Evolutionary conservation across 2,797 vertebrate species (phyloP), one percentile per base, ranked within the genome.

Genomic region (Etheostoma perlongum): DNA sequence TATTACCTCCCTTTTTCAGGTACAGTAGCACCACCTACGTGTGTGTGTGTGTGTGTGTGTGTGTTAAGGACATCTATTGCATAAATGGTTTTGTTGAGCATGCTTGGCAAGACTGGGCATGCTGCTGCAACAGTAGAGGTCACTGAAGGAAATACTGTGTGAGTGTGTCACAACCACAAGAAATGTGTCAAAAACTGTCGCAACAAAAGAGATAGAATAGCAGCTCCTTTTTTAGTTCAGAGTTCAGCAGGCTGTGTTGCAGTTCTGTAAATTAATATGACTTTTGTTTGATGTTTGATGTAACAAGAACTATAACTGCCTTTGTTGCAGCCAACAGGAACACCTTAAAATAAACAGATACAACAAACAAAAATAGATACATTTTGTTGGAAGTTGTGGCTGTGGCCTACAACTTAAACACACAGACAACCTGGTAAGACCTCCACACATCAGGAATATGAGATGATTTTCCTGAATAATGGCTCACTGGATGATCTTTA

Each of bases 71-170:
- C 2, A 2, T 10, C 14, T 71, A 15, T 59, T 62, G 77, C 79
- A 51, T 65, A 15, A 78, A 52, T 53, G 16, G 12, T 53, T 77
- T 67, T 48, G 19, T 62, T 54, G 53, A 52, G 58, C 25, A 70
- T 79, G 52, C 48, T 63, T 23, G 65, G 70, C 86, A 84, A 79
- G 91, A 74, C 74, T 13, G 52, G 55, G 42, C 88, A 85, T 18
- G 86, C 64, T 68, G 58, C 67, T 76, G 62, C 54, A 47, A 40
- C 25, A 40, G n/a, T 16, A n/a, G 40, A 57, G 4, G n/a, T 36
- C 23, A 10, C 12, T 70, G 13, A 19, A 21, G 16, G n/a, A 60
- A 51, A 64, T 4, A n/a, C 5, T 16, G 8, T n/a, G n/a, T 53
- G 33, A 36, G 12, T 44, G 25, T 66, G 23, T 69, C 55, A 53